phyloP scores from a whole-genome alignment of 2,113 vertebrate species.

The Equus przewalskii region DNA sequence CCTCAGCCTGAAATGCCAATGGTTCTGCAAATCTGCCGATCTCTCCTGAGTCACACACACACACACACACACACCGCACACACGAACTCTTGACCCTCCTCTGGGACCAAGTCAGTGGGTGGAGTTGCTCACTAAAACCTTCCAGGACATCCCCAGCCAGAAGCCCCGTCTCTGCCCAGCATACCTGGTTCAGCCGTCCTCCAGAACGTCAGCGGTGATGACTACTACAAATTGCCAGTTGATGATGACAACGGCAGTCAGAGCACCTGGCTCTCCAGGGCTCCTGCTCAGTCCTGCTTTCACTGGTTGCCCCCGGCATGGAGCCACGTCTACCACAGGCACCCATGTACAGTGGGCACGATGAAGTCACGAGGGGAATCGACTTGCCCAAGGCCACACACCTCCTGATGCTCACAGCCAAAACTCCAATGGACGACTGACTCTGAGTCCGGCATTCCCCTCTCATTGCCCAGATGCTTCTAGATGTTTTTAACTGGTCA shows the following conservation, averaged over 20 bases:
- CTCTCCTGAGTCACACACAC: not conserved
- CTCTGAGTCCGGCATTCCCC: not conserved
- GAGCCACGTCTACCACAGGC: not conserved
- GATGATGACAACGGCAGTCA: accelerated
- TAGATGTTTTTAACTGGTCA: not conserved
- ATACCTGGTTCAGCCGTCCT: not conserved
- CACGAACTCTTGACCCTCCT: not conserved
- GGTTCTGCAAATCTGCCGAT: not conserved
- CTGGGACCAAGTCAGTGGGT: accelerated
- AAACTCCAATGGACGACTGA: not conserved
- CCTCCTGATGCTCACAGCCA: not conserved
- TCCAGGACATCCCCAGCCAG: not conserved
- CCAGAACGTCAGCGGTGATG: not conserved
- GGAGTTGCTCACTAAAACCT: not conserved
- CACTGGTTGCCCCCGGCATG: not conserved
- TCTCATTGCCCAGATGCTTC: not conserved
- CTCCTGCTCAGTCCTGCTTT: not conserved
- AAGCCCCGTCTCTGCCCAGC: not conserved
- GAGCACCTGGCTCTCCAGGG: not conserved
- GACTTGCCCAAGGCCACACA: not conserved
- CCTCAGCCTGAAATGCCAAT: not conserved
- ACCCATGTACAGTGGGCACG: no score
- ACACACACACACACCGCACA: not conserved
- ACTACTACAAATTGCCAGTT: not conserved
- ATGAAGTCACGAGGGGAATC: accelerated